Evolutionary conservation across 2,113 vertebrate species (phyloP), one percentile per base, ranked within the genome.

Genomic region (Anguilla japonica): DNA sequence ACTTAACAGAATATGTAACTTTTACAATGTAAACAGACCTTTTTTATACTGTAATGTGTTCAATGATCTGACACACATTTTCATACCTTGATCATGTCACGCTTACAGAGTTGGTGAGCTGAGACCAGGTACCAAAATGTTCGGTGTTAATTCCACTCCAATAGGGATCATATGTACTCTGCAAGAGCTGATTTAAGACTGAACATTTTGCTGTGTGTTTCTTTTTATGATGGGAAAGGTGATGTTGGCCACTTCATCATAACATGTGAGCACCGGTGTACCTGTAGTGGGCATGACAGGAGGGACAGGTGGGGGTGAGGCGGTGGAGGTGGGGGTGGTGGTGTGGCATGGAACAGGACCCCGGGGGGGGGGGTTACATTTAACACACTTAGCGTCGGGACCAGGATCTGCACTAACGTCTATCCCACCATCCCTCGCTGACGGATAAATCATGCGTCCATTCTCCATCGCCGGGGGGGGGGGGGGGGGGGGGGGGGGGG

Each of bases 381-480:
- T 89, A 86, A 84, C 83, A 43, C 84, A 83, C 57, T 84, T 88
- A 85, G 84, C 39, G 22, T 83, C 84, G 80, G 63, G 87, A 86
- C 57, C 86, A 85, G 53, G 57, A 39, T 43, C 82, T 88, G 84
- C 41, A 41, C 84, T 86, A 88, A 88, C 88, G 78, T 89, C 87
- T 89, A 85, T 90, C 89, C 60, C 81, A 79, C 87, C 87, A 40
- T 81, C 83, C 63, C 63, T n/a, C 60, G 46, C 57, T 84, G 84
- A 89, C 83, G 82, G 80, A 83, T 82, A 50, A 80, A 88, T 90
- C 86, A 87, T 84, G 83, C 86, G 88, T 91, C 88, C 84, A 87
- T 83, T 87, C 81, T 82, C 85, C 56, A 60, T n/a, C n/a, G n/a
- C n/a, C n/a, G n/a, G n/a, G n/a, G n/a, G n/a, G n/a, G n/a, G n/a